These are phyloP conservation scores for Platalea minor DNA, from an alignment of 2,797 vertebrate genomes.

Conservation along the genomic window DNA sequence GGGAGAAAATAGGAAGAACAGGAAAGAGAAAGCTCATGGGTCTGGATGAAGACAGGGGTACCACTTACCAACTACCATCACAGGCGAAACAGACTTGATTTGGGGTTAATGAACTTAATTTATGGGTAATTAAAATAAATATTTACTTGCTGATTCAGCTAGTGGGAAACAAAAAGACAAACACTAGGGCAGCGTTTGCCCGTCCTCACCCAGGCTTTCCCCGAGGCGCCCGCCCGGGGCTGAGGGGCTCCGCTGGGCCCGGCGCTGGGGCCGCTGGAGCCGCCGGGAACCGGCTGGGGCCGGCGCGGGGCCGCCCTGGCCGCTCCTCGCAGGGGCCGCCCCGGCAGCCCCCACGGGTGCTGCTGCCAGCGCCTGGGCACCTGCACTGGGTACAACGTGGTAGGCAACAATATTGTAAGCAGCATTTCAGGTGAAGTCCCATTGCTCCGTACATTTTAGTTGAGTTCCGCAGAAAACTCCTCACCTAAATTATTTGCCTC, in stretches of 20 bases:
- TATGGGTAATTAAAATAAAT: not conserved
- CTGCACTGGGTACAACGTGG: fast-evolving
- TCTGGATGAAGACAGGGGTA: not conserved
- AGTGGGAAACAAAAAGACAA: not conserved
- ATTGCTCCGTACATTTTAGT: not conserved
- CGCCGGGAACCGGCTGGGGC: not conserved
- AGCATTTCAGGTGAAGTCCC: not conserved
- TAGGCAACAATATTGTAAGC: not conserved
- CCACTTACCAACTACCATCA: not conserved
- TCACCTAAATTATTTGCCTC: not conserved
- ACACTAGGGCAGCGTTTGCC: not conserved
- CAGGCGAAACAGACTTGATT: not conserved
- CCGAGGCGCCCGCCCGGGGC: not conserved
- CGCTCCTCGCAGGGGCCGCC: fast-evolving
- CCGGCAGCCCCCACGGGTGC: not conserved
- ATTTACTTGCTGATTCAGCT: not conserved
- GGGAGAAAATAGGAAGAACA: not conserved
- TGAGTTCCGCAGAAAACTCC: not conserved
- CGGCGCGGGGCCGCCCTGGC: fast-evolving
- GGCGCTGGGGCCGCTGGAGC: fast-evolving
- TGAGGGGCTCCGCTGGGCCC: not conserved
- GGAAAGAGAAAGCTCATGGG: fast-evolving
- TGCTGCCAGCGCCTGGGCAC: fast-evolving
- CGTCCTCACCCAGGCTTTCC: not conserved
- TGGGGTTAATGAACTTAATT: not conserved